Evolutionary conservation across 2,113 vertebrate species (phyloP), one percentile per base, ranked within the genome.

Genomic region (Myrmophylax atrothorax): DNA sequence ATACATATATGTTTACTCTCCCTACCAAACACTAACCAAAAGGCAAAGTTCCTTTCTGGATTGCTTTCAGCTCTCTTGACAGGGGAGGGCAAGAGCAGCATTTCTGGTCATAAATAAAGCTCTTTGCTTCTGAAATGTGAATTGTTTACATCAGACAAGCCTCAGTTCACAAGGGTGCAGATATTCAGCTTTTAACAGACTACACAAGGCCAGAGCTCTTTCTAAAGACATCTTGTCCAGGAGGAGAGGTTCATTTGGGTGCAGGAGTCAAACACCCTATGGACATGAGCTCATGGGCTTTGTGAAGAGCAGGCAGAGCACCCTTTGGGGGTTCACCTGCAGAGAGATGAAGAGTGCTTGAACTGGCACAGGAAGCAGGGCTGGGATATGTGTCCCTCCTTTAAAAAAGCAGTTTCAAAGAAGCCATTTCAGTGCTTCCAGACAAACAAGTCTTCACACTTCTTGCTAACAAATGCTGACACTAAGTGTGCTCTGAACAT

Each of bases 101-200:
- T 64, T 90, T 94, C 75, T 94, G 72, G 46, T 89, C 19, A 0
- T 94, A 96, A 97, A 96, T 91, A 87, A 94, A 94, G 77, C 66
- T 78, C 84, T 94, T 44, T 87, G 47, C 93, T 90, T 92, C 94
- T 92, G 93, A 92, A 93, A 95, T 82, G 49, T 75, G 93, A 94
- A 58, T 76, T 90, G 87, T 93, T 96, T 89, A 94, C 64, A 94
- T 73, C 85, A 93, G 75, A 77, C 40, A 87, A 92, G 89, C 38
- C 80, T 74, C 42, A 68, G 66, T 82, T 92, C 89, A 84, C 56
- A 53, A 64, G 79, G 50, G 80, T 74, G 67, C 86, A 86, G 77
- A 89, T 78, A 53, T 78, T 69, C 74, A 81, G 89, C 81, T 87
- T 89, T 60, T 75, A 96, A 87, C 56, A 74, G 73, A 9, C 74